Evolutionary conservation across 1,140 invertebrate genomes (phyloP).

Genomic region (Drosophila orosa): DNA sequence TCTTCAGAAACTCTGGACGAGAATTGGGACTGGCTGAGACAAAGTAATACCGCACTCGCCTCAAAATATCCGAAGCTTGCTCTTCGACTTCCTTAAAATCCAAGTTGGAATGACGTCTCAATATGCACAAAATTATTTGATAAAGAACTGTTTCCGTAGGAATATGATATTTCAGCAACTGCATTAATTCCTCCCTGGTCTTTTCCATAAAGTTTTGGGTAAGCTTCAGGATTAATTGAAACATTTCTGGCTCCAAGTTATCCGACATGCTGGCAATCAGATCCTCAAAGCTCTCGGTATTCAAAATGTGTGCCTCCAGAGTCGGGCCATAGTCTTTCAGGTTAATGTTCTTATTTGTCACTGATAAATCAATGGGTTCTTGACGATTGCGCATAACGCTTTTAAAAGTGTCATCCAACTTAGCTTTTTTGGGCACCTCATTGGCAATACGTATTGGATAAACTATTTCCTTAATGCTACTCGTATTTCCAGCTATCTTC

Average conservation of each 20-base stretch:
- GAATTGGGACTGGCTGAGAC: neutral
- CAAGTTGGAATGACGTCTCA: neutral
- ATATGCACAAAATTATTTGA: slow-evolving; percentile 3
- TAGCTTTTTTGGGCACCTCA: neutral
- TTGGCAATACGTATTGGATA: neutral
- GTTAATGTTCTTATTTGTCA: too few species aligned
- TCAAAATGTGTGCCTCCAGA: neutral
- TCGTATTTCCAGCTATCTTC: neutral
- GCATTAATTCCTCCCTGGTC: neutral
- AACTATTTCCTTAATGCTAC: neutral
- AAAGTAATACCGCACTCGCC: slow-evolving; percentile 6
- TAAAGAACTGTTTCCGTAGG: slow-evolving; percentile 8
- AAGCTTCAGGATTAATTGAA: neutral
- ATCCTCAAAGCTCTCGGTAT: neutral
- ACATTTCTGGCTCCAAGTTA: slow-evolving; percentile 2
- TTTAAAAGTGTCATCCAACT: neutral
- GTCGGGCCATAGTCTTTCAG: neutral
- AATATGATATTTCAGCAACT: neutral
- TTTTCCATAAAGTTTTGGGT: slow-evolving; percentile 12
- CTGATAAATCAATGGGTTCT: neutral
- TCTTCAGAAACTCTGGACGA: neutral
- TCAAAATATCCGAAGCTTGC: slow-evolving; percentile 1
- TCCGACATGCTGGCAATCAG: slow-evolving; percentile 6
- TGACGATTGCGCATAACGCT: neutral
- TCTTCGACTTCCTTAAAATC: neutral